Base-by-base conservation (phyloP, 2,888 invertebrate genomes). In the Ferdinandea cuprea region DNA sequence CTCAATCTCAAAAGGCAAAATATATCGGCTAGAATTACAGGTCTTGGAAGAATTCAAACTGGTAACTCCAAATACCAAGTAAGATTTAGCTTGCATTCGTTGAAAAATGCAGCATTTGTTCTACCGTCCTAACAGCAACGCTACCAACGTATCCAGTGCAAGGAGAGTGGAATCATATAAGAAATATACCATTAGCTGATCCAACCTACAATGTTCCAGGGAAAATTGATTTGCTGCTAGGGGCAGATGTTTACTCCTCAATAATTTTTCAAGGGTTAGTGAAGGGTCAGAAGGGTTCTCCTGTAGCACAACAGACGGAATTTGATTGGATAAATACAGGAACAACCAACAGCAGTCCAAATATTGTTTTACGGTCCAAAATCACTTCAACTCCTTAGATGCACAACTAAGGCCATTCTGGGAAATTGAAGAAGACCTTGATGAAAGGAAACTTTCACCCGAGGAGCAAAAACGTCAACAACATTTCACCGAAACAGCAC, bases 281-380 rank as follows among this genome's bases (percentile, higher is more conserved):
- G n/a, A n/a, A n/a, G n/a, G n/a, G n/a, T n/a, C n/a, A n/a, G n/a
- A n/a, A n/a, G n/a, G n/a, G n/a, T n/a, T n/a, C n/a, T n/a, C n/a
- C n/a, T n/a, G n/a, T 69, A 35, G 56, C 56, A 11, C 54, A 66
- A 32, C 15, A 15, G 8, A 66, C 66, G 8, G 66, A 54, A 54
- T 32, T 66, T 2, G 66, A 32, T 2, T 66, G 66, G 66, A 66
- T 66, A 13, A 30, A 54, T 9, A n/a, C n/a, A n/a, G n/a, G n/a
- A n/a, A n/a, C n/a, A n/a, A n/a, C n/a, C n/a, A n/a, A n/a, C n/a
- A n/a, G 54, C 52, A 8, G 66, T 40, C 13, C 42, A 40, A 35
- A 21, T 5, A 11, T 37, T 0, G 37, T 50, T 9, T 42, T 4
- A 21, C 9, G 2, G 4, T 58, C 21, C 37, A 37, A 58, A 35